Percentiles rank a stretch among this genome's conserved stretches.
Conservation (phyloP, 2,797 vertebrate species). For the Ceyx erithaca region DNA sequence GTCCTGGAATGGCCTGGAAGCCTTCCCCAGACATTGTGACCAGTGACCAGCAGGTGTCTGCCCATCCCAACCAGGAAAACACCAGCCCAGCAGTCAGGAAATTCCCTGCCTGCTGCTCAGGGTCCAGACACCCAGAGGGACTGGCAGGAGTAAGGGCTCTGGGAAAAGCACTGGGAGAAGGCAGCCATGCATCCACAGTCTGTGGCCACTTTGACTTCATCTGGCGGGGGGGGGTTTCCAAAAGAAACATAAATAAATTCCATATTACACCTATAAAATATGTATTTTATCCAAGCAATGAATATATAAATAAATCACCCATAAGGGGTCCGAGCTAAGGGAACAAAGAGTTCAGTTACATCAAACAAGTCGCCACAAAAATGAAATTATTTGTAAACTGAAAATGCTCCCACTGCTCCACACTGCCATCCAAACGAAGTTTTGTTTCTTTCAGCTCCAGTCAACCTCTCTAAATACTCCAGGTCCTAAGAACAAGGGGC, state of each 20-base stretch:
- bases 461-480: constrained; percentile 51
- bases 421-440: background rate
- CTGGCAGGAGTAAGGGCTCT: background rate
- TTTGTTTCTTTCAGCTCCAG: background rate
- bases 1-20: background rate
- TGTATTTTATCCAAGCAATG: background rate
- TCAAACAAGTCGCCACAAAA: background rate
- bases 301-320: background rate
- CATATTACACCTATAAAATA: background rate
- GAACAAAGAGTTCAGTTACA: background rate
- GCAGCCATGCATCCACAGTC: background rate
- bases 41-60: background rate
- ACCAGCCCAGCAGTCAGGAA: background rate
- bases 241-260: background rate
- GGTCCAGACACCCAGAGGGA: accelerated
- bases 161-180: background rate
- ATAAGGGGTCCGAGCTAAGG: background rate
- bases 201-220: background rate
- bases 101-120: background rate
- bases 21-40: background rate
- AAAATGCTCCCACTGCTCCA: background rate
- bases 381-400: background rate
- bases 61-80: background rate
- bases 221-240: background rate
- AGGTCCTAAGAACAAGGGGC: constrained; percentile 25